Evolutionary conservation across 2,888 invertebrate species (phyloP), one percentile per base, ranked within the genome.

Genomic region (Diaprepes abbreviatus): DNA sequence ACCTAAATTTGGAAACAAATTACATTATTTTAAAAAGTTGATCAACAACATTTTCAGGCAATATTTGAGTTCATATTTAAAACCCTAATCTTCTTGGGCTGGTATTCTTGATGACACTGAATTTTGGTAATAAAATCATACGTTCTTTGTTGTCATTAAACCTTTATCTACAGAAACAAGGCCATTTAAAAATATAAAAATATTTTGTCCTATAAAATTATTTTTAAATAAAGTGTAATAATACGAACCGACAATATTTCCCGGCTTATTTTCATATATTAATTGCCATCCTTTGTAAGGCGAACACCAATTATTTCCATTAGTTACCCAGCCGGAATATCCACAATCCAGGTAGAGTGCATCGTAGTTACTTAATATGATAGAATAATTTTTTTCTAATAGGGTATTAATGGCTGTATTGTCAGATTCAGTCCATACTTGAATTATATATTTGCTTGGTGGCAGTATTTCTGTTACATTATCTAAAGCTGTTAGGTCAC

Each of bases 251-350:
- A 86, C 88, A 69, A 93, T 89, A 2, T 80, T 77, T 17, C 86
- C 83, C 0, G 92, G 91, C 71, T 89, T 90, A 81, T 94, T 94
- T 19, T 90, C 89, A 77, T 95, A 95, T 0, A 94, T 89, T 77
- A 89, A 90, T 83, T 95, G 93, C 95, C 95, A 95, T 2, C 93
- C 92, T 77, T 92, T 94, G 84, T 94, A 95, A 0, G 95, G 95
- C 0, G 93, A 89, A 80, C 95, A 95, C 95, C 95, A 95, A 81
- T 95, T 95, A 77, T 92, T 92, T 7, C 92, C 93, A 70, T 86
- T 87, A 0, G 89, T 89, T 0, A 94, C 90, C 95, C 95, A 95
- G 3, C 91, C 90, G 9, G 90, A 90, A 75, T 90, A 93, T 0
- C 95, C 95, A 79, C 95, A 95, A 82, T 95, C 95, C 0, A 95